Base-by-base conservation (phyloP, 2,797 vertebrate species). In the Falco novaeseelandiae region DNA sequence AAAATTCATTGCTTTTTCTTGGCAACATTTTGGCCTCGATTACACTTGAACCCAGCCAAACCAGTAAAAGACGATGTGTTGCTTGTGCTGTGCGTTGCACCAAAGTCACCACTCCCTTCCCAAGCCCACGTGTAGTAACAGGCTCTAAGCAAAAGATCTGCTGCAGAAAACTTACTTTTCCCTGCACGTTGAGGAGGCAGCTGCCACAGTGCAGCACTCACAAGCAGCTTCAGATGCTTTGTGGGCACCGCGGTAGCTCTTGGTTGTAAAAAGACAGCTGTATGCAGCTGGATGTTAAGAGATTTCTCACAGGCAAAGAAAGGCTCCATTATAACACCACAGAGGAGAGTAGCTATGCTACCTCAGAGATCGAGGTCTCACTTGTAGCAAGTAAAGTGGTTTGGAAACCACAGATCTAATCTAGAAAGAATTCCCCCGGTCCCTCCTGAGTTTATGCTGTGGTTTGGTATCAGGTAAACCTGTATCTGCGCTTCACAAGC, bases 181-280 rank as follows among this genome's bases (percentile, higher is more conserved):
- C 51, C 23, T 52, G 19, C 30, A 20, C 17, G 5, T 10, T 73
- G 30, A 54, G 9, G 29, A 83, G 44, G 55, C 65, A 62, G 6
- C 44, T 59, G 30, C 58, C 46, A 70, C 29, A 91, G 76, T 40
- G n/a, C 2, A 55, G 65, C 26, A 32, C 55, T 55, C 58, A 30
- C 44, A 29, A 20, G 36, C 51, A 76, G 34, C 21, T 66, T 67
- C 61, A 66, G 80, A 76, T 1, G 8, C 48, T 51, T 72, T 20
- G 12, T 29, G 67, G 67, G 78, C 87, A 80, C 38, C 67, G 30
- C 2, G 3, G 92, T 62, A 73, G 65, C 59, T 40, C 27, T 29
- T 15, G 34, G 49, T 46, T 86, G 62, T 48, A 70, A 79, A 55
- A 72, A 23, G 55, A 87, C 94, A 97, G 93, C 80, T 95, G 90